Conservation (phyloP, 2,888 invertebrate species). For the Gandaritis pyraliata region DNA sequence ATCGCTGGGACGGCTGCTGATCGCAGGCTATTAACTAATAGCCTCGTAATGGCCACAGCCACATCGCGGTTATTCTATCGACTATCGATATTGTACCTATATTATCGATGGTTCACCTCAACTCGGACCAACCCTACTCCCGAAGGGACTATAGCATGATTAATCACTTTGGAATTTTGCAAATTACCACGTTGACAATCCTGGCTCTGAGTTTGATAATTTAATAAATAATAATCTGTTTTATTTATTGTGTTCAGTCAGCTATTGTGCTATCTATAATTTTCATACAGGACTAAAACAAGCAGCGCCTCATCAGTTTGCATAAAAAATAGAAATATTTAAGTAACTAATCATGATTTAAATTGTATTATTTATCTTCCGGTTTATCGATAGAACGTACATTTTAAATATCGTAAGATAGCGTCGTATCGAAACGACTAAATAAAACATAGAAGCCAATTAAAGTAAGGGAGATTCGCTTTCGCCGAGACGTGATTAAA, state of each 20-base stretch:
- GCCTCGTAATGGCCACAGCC: slow-evolving; percentile 43
- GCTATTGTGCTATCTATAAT: neutral
- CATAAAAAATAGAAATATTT: too few relatives aligned
- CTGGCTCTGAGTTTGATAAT: slow-evolving; percentile 53
- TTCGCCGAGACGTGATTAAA: slow-evolving; percentile 58
- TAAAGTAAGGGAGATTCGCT: slow-evolving; percentile 60
- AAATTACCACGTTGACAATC: slow-evolving; percentile 51
- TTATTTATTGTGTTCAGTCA: slow-evolving; percentile 43
- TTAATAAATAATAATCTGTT: slow-evolving; percentile 45
- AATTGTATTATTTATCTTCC: too few relatives aligned
- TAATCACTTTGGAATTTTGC: slow-evolving; percentile 58
- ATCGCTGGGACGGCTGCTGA: slow-evolving; percentile 42
- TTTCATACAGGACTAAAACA: too few relatives aligned
- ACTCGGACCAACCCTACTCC: slow-evolving; percentile 34
- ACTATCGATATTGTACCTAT: slow-evolving; percentile 26
- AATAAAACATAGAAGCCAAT: slow-evolving; percentile 58
- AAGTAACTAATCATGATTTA: too few relatives aligned
- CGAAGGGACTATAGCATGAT: slow-evolving; percentile 54
- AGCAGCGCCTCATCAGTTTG: too few relatives aligned
- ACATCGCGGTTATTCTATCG: slow-evolving; percentile 13
- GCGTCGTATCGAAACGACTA: slow-evolving; percentile 15
- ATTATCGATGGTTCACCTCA: slow-evolving; percentile 33
- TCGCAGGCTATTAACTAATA: slow-evolving; percentile 52
- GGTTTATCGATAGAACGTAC: neutral
- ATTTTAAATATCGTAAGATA: slow-evolving; percentile 4